Base-by-base conservation (phyloP, 2,797 vertebrate species). In the Phrynocephalus forsythii region DNA sequence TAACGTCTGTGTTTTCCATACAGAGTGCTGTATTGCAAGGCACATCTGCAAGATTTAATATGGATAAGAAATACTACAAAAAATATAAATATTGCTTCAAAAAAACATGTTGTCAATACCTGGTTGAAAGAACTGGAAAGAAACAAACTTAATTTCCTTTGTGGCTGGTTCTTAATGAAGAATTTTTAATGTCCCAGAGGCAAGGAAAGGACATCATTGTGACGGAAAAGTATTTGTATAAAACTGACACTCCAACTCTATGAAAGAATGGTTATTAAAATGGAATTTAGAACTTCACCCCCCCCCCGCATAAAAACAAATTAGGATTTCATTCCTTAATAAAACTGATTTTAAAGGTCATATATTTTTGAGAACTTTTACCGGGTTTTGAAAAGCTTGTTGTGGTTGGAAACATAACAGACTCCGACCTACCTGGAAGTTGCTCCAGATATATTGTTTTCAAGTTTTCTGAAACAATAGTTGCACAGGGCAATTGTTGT, bases 1-100 rank as follows among this genome's bases (percentile, higher is more conserved):
- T n/a, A 16, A 56, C 28, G 16, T 13, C 24, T 13, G 28, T 30
- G 52, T 60, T 60, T 20, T 60, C 52, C 8, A 60, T n/a, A 79
- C 9, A 16, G 33, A 60, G 52, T 8, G 10, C 16, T 11, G 15
- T 20, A 20, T 63, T 60, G 78, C 18, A 79, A 79, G 24, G 76
- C n/a, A 78, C 48, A 52, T n/a, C 50, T 79, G 28, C 16, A 28
- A 79, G 77, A 79, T 79, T 79, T 79, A 79, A 79, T 79, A 79
- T 60, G 18, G 78, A 79, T 79, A 79, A 79, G n/a, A 30, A 63
- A 63, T 56, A 63, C 20, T 60, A 33, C 2, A 44, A 77, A 44
- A 48, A 10, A 22, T 10, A 48, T 26, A 44, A 48, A 44, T 26
- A 76, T 73, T 38, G 13, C 18, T 73, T 73, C 38, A 33, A 73